Percentiles rank a stretch among this genome's conserved stretches.
phyloP scores from a whole-genome alignment of 2,888 invertebrate genomes.

The Craniophora ligustri region DNA sequence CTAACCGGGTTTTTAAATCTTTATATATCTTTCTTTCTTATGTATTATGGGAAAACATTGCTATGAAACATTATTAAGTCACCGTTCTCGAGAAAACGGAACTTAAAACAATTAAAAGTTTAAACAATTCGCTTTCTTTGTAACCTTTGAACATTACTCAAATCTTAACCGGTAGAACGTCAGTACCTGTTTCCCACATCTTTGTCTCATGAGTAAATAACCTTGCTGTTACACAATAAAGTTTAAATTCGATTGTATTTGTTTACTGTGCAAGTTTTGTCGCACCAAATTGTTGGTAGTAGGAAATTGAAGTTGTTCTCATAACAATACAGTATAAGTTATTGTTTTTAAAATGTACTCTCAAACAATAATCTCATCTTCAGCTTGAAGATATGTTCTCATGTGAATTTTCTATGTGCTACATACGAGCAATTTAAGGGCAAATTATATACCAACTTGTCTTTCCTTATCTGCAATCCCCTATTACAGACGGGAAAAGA shows the following conservation, averaged over 20 bases:
- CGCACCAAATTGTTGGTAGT: slow-evolving; percentile 18
- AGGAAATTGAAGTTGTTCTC: slow-evolving; percentile 48
- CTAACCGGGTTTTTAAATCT: too few species aligned
- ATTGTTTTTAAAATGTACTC: slow-evolving; percentile 31
- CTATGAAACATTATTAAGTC: slow-evolving; percentile 15
- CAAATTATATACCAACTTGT: too few species aligned
- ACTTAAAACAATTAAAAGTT: slow-evolving; percentile 36
- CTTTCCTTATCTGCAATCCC: too few species aligned
- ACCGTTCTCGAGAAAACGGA: slow-evolving; percentile 35
- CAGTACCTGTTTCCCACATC: slow-evolving; percentile 20
- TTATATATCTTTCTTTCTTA: slow-evolving; percentile 5
- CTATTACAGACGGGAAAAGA: too few species aligned
- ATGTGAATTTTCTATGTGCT: too few species aligned
- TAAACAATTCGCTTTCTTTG: slow-evolving; percentile 49
- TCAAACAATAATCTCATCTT: slow-evolving; percentile 21
- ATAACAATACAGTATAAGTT: slow-evolving; percentile 49
- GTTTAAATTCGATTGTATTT: slow-evolving; percentile 25
- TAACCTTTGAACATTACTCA: slow-evolving; percentile 12
- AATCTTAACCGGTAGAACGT: too few species aligned
- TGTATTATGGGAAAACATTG: slow-evolving; percentile 36
- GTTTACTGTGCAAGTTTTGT: slow-evolving; percentile 35
- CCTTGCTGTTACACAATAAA: slow-evolving; percentile 11
- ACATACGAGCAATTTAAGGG: too few species aligned
- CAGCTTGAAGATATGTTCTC: slow-evolving; percentile 7
- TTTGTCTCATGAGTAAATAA: slow-evolving; percentile 7